Base-by-base conservation (phyloP, 1,140 invertebrate genomes). In the Plutomurus gul region DNA sequence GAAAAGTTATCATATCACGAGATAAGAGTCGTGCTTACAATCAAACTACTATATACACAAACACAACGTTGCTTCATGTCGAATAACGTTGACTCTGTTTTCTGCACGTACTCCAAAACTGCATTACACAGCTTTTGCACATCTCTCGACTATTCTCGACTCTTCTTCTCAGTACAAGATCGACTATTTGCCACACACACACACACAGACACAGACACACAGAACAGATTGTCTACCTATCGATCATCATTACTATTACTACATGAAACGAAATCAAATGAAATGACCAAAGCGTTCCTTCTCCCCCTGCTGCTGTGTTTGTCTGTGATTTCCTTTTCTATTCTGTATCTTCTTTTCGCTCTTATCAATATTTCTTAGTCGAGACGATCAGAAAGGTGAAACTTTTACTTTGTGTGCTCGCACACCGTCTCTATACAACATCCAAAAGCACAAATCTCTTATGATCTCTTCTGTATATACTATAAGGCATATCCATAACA, bases 331-430 rank as follows among this genome's bases (percentile, higher is more conserved):
- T 30, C 25, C 27, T 33, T 60, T 25, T 13, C 43, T 47, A 13
- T 49, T 13, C n/a, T 43, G 7, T 43, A 13, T 2, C 2, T 4
- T 43, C 39, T 43, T 43, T 43, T 43, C 39, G n/a, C n/a, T 43
- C 56, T 33, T 65, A 65, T 65, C 56, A 65, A 65, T 65, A 27
- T 65, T 65, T 8, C 56, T n/a, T 65, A 0, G 30, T 33, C 56
- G 56, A 65, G 27, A 65, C 56, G 56, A 65, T 33, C 56, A 65
- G 56, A 65, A 65, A 65, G 56, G 56, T 65, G 56, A 65, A 65
- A 65, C 56, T 65, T 65, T 65, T 65, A 25, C 56, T 65, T 65
- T 65, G 27, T n/a, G n/a, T n/a, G n/a, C n/a, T n/a, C n/a, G n/a
- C n/a, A n/a, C n/a, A n/a, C n/a, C n/a, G n/a, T n/a, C n/a, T 30